A percentile compares a stretch with the other conserved stretches of the same genome.
Conservation (phyloP, 1,140 invertebrate species). For the Drosophila tani region DNA sequence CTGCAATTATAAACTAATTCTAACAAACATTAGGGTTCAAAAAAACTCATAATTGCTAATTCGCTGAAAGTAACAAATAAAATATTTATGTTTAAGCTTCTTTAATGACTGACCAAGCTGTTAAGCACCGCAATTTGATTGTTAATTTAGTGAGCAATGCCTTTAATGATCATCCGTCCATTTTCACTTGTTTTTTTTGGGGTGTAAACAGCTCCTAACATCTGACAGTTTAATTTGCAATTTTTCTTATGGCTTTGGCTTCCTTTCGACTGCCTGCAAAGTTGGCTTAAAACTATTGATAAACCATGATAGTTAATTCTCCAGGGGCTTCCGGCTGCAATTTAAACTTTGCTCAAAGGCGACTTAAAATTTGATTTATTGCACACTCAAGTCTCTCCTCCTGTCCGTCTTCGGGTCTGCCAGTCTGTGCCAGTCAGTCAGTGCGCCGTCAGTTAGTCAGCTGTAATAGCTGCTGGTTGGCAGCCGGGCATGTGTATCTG, state of each 20-base stretch:
- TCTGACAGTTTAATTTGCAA: conserved; percentile 43
- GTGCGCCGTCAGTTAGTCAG: conserved; percentile 47
- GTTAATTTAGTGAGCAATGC: conserved; percentile 18
- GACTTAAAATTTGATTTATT: conserved; percentile 80
- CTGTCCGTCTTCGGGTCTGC: conserved; percentile 13
- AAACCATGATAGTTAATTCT: conserved; percentile 65
- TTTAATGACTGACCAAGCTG: neutral
- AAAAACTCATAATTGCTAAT: neutral
- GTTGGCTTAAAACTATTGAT: conserved; percentile 45
- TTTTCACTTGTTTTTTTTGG: conserved; percentile 17
- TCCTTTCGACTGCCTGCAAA: conserved; percentile 33
- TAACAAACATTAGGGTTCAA: neutral
- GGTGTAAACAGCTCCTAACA: conserved; percentile 31
- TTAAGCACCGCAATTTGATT: neutral
- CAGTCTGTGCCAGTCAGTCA: conserved; percentile 21
- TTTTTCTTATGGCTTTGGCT: conserved; percentile 49
- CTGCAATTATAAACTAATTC: neutral
- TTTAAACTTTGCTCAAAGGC: conserved; percentile 78
- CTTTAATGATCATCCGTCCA: conserved; percentile 8
- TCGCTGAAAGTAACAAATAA: neutral
- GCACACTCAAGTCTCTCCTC: conserved; percentile 50
- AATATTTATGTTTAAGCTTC: neutral
- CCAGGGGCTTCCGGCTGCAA: conserved; percentile 69
- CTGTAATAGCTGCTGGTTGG: conserved; percentile 44
- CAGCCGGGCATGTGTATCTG: conserved; percentile 31